Evolutionary conservation across 2,888 invertebrate genomes (phyloP), one percentile per base, ranked within the genome.

Genomic region (Bombylius major): DNA sequence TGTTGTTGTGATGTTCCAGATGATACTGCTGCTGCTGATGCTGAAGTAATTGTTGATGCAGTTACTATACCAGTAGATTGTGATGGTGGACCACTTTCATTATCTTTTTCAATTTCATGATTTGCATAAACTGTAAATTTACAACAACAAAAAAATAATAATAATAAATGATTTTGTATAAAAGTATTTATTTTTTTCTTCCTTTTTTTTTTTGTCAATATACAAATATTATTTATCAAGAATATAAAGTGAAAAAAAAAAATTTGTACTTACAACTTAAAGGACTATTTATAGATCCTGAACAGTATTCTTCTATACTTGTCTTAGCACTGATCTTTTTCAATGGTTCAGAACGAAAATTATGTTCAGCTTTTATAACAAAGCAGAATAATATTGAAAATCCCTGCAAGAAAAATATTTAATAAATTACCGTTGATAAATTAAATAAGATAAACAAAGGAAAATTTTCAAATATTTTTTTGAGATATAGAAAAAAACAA

Each of bases 41-140:
- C 65, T 62, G n/a, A 70, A 63, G 51, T 56, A 47, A 48, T 53
- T 32, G 54, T 52, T 39, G 58, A 57, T 31, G 64, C 52, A 48
- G 60, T 54, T 51, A 61, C 58, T 47, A 64, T 58, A 57, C 66
- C 62, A 54, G 65, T 58, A 54, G 65, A 56, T 32, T 65, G 61
- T 53, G 62, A 60, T 55, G 64, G 59, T 36, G 68, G 65, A 39
- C 66, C 63, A 58, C 71, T 68, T 58, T 71, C 73, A 61, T 68
- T 70, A 60, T 72, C 72, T 56, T 72, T 68, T 59, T 73, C 74
- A 58, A 71, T 69, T 59, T 72, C 71, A 55, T 74, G 73, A 57
- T 66, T 72, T 31, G 72, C 67, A 61, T 73, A 74, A 68, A 72
- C 74, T 74, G 63, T 34, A 53, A 42, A 53, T 23, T 36, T 13